These are phyloP conservation scores for Diabrotica balteata DNA, from an alignment of 2,888 invertebrate species.

Conservation along the genomic window DNA sequence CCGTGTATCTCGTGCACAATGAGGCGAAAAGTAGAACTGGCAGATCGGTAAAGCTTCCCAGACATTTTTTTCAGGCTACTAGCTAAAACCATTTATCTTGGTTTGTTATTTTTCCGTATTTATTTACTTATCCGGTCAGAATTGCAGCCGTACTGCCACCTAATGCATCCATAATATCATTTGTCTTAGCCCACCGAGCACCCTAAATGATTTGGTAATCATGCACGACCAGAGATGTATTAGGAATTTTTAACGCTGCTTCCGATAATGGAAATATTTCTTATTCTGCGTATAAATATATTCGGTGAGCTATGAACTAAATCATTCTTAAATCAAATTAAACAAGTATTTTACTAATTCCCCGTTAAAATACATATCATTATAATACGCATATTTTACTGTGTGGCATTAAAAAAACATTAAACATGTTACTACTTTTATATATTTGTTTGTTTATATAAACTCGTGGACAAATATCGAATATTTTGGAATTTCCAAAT, in stretches of 20 bases:
- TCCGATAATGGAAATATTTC: no score
- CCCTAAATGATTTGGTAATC: conserved; percentile 42
- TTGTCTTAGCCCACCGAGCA: conserved; percentile 53
- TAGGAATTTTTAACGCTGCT: background rate
- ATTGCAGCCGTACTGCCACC: conserved; percentile 50
- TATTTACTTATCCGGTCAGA: conserved; percentile 56
- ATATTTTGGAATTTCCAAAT: no score
- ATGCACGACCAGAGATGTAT: conserved; percentile 30
- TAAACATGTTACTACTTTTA: no score
- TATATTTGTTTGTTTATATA: no score
- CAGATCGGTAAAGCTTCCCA: conserved; percentile 46
- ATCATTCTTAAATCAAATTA: no score
- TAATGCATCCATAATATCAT: conserved; percentile 57
- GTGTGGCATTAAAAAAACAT: no score
- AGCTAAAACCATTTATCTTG: conserved; percentile 55
- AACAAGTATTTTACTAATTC: no score
- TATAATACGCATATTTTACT: no score
- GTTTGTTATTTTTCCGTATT: conserved; percentile 56
- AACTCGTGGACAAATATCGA: no score
- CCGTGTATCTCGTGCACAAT: conserved; percentile 46
- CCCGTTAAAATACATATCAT: no score
- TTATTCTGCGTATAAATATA: no score
- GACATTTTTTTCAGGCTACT: conserved; percentile 54
- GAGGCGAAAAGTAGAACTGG: conserved; percentile 42
- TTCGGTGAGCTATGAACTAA: no score